Conservation (phyloP, 2,888 invertebrate genomes). For the Horisme vitalbata region DNA sequence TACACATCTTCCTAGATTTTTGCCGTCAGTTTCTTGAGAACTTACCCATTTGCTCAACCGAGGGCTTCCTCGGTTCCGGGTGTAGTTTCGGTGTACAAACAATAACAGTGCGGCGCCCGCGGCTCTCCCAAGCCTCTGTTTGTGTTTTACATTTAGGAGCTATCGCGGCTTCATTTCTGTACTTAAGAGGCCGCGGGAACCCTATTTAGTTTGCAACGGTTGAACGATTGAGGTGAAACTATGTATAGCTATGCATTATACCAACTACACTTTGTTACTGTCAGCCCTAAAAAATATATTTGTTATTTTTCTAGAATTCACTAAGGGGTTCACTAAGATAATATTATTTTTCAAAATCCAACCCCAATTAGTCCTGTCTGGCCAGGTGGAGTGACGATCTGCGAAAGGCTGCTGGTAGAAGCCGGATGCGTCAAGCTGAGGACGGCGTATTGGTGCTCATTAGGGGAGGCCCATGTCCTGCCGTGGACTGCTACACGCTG, state of each 20-base stretch:
- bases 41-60: slow-evolving; percentile 43
- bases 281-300: no score
- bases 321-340: no score
- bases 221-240: slow-evolving; percentile 12
- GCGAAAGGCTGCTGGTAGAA: no score
- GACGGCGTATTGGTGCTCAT: no score
- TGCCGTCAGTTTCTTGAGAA: slow-evolving; percentile 56
- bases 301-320: no score
- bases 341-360: no score
- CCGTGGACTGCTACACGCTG: no score
- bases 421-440: no score
- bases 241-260: background rate
- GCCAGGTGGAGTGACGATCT: no score
- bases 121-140: slow-evolving; percentile 61
- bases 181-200: slow-evolving; percentile 38
- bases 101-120: slow-evolving; percentile 70
- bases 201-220: slow-evolving; percentile 34
- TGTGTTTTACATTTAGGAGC: slow-evolving; percentile 72
- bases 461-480: no score
- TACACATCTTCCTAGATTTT: slow-evolving; percentile 28
- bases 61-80: slow-evolving; percentile 42
- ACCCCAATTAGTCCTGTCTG: no score
- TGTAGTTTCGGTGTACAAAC: slow-evolving; percentile 74
- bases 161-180: slow-evolving; percentile 58
- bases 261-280: no score